Evolutionary conservation across 2,113 vertebrate genomes (phyloP).

Genomic region (Gadus macrocephalus): DNA sequence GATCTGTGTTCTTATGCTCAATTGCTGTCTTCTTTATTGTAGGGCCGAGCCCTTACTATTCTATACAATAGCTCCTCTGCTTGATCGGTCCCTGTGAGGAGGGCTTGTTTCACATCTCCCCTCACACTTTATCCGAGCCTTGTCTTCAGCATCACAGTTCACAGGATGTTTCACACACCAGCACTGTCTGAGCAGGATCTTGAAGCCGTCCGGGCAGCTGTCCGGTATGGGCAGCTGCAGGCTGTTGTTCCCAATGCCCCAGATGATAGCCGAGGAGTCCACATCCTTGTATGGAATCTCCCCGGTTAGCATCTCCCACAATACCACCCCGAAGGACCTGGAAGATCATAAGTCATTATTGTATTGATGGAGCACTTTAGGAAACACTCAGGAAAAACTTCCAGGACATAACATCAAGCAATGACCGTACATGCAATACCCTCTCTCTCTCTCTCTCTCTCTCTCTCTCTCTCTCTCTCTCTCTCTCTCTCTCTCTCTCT

Average conservation of each 20-base stretch:
- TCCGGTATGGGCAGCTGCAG: conserved; percentile 93
- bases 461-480: too few relatives aligned
- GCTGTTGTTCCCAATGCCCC: conserved; percentile 98
- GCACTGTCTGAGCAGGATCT: conserved; percentile 94
- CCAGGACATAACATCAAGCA: background rate
- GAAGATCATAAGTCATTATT: conserved; percentile 5
- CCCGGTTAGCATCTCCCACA: conserved; percentile 95
- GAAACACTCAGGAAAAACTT: background rate
- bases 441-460: background rate
- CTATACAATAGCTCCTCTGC: background rate
- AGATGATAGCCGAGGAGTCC: conserved; percentile 96
- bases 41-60: background rate
- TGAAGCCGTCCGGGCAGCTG: conserved; percentile 96
- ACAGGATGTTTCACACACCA: conserved; percentile 77
- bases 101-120: background rate
- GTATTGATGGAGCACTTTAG: background rate
- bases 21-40: too few relatives aligned
- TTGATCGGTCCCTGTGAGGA: background rate
- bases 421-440: background rate
- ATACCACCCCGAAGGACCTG: conserved; percentile 81
- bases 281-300: conserved; percentile 98
- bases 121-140: conserved; percentile 1
- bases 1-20: too few relatives aligned
- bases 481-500: too few relatives aligned
- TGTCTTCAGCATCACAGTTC: conserved; percentile 10